Percentiles rank a stretch among this genome's conserved stretches.
Conservation (phyloP, 2,113 vertebrate species). For the Elgaria multicarinata region DNA sequence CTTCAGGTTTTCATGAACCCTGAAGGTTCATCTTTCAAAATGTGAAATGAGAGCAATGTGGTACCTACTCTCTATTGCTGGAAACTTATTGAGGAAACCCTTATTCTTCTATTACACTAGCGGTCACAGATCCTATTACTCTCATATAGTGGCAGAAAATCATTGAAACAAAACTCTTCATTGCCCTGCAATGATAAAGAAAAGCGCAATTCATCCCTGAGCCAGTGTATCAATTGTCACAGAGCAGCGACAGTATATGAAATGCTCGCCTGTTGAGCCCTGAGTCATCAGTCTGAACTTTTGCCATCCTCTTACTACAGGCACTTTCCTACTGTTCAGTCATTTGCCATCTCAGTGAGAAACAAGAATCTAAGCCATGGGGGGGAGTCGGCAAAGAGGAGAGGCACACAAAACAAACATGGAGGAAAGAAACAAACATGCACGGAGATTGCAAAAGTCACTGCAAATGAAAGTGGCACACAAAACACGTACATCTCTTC, state of each 20-base stretch:
- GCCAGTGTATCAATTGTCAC: constrained; percentile 27
- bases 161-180: constrained; percentile 41
- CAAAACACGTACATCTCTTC: background rate
- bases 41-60: background rate
- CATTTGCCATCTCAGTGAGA: constrained; percentile 48
- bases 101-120: constrained; percentile 32
- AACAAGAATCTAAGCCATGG: constrained; percentile 37
- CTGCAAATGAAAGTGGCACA: background rate
- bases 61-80: background rate
- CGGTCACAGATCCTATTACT: constrained; percentile 42
- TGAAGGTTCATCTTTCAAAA: constrained; percentile 42
- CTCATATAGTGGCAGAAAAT: constrained; percentile 40
- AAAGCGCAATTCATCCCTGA: background rate
- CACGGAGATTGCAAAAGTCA: background rate
- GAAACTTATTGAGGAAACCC: constrained; percentile 30
- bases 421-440: background rate
- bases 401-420: background rate
- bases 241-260: constrained; percentile 36
- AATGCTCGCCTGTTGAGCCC: constrained; percentile 44
- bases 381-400: constrained; percentile 24
- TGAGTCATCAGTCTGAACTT: constrained; percentile 49
- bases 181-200: background rate
- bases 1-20: constrained; percentile 17
- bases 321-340: constrained; percentile 39
- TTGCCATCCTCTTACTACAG: constrained; percentile 43